Base-by-base conservation (phyloP, 2,113 vertebrate genomes). In the Cyprinodon tularosa region DNA sequence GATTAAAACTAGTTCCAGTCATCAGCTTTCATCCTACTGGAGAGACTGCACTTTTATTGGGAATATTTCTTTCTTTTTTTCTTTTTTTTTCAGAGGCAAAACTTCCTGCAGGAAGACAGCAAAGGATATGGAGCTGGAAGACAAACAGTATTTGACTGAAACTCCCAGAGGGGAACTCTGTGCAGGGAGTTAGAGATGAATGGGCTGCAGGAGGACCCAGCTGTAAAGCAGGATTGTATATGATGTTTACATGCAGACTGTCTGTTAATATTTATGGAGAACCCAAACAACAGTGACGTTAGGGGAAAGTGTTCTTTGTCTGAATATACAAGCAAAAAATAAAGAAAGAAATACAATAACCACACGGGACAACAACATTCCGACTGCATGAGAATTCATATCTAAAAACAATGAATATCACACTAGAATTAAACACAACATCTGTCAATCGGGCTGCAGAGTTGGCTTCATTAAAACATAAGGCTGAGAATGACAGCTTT, bases 91-190 rank as follows among this genome's bases (percentile, higher is more conserved):
- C 82, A 62, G 65, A 74, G 86, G 76, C 78, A 83, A 64, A 81
- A 89, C 89, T 88, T 92, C 86, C 85, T 89, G 72, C 83, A 91
- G 83, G 90, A 90, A 92, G 71, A 88, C 81, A 81, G 80, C 66
- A 76, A 78, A 60, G 79, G 78, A 89, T 84, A 85, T 39, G 72
- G 60, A 64, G 65, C 86, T 83, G 68, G 72, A 76, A 62, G 70
- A 77, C 80, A 84, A 90, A 90, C 84, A 92, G 67, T 62, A 71
- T 86, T 83, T 80, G 65, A 80, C 64, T 84, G 80, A 68, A 66
- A 72, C 62, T 82, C 69, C 75, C 79, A 70, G 60, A 40, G 74
- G 83, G 60, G 68, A 63, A 71, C 22, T 77, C 57, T 74, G 71
- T 40, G 66, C 45, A 74, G 36, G 57, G 69, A 72, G 57, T 66